Conservation (phyloP, 2,888 invertebrate genomes). For the Synanthedon andrenaeformis region DNA sequence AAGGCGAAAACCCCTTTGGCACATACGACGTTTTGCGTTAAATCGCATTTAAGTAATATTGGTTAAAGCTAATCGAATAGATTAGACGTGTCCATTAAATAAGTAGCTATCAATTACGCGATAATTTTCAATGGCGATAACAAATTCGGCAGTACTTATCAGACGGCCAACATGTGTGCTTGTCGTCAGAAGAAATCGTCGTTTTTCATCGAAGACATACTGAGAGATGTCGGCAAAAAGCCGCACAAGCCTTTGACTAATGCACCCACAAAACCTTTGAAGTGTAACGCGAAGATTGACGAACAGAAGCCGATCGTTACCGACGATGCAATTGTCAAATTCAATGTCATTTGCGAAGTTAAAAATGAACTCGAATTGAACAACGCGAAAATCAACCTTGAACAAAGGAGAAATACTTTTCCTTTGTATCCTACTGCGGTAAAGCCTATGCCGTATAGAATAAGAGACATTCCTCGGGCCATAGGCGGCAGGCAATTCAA, state of each 20-base stretch:
- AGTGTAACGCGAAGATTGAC: constrained; percentile 16
- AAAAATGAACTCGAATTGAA: constrained; percentile 31
- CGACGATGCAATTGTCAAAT: constrained; percentile 18
- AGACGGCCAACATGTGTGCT: constrained; percentile 51
- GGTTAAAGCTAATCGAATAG: constrained; percentile 30
- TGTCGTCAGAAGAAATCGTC: constrained; percentile 56
- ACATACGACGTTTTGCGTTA: background rate
- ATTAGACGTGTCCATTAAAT: constrained; percentile 59
- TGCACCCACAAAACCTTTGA: constrained; percentile 32
- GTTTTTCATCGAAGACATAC: constrained; percentile 56
- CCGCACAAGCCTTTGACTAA: constrained; percentile 34
- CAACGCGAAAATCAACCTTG: constrained; percentile 26
- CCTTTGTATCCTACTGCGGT: constrained; percentile 50
- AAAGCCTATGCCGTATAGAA: constrained; percentile 42
- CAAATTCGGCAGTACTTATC: constrained; percentile 47
- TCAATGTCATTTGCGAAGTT: constrained; percentile 28
- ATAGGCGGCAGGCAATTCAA: constrained; percentile 29
- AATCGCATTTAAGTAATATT: background rate
- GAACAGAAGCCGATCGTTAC: constrained; percentile 4
- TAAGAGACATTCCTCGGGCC: constrained; percentile 21
- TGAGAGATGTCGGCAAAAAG: constrained; percentile 36
- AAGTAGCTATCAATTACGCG: constrained; percentile 63
- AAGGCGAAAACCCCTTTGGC: background rate
- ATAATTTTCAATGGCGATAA: constrained; percentile 42
- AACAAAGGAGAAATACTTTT: constrained; percentile 45